Evolutionary conservation across 2,113 vertebrate genomes (phyloP).

Genomic region (Corapipo altera): DNA sequence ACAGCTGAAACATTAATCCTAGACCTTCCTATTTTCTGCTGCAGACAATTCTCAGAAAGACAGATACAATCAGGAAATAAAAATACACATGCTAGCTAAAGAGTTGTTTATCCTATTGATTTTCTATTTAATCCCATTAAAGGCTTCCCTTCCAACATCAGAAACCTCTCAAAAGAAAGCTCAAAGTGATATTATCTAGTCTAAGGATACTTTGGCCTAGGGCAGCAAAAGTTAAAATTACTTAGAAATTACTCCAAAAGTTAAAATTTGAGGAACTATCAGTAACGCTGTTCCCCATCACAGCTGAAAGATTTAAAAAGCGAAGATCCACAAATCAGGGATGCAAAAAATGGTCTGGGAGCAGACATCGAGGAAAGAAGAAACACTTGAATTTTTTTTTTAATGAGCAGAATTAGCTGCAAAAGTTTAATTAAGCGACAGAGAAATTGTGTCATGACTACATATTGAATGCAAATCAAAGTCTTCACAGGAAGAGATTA

Average conservation of each 20-base stretch:
- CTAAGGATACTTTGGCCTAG: background rate
- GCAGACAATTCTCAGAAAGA: background rate
- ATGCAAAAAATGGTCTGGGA: background rate
- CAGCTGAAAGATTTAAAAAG: background rate
- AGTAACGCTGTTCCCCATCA: background rate
- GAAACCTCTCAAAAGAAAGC: slow-evolving; percentile 11
- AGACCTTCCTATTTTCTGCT: background rate
- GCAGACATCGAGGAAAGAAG: background rate
- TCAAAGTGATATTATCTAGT: background rate
- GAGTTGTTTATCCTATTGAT: slow-evolving; percentile 36
- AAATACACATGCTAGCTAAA: slow-evolving; percentile 25
- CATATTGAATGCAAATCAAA: background rate
- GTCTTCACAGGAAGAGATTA: background rate
- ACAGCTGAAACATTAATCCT: background rate
- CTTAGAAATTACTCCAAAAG: background rate
- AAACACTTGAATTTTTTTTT: background rate
- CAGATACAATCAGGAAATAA: slow-evolving; percentile 37
- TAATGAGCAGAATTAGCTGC: background rate
- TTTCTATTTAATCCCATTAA: slow-evolving; percentile 52
- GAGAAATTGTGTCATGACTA: background rate
- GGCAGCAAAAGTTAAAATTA: background rate
- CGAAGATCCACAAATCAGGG: background rate
- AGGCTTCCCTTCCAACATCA: background rate
- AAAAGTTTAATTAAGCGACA: background rate
- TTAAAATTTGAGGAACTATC: background rate